Evolutionary conservation across 1,140 invertebrate species (phyloP).

Genomic region (Zeugodacus cucurbitae): DNA sequence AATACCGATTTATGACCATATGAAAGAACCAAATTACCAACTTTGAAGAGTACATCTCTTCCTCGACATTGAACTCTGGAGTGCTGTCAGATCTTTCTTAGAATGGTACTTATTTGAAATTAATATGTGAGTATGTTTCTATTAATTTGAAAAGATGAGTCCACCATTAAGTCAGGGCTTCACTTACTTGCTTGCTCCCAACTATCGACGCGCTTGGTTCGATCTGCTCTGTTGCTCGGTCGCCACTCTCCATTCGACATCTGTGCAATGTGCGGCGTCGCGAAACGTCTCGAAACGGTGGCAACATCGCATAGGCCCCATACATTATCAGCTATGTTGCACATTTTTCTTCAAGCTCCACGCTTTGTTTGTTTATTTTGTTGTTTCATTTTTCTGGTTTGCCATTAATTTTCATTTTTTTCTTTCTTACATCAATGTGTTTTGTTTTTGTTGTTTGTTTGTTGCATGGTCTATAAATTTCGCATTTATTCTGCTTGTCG

Average conservation of each 20-base stretch:
- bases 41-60: no score
- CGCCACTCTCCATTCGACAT: not conserved
- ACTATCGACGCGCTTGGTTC: not conserved
- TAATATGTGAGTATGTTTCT: no score
- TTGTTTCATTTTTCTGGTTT: not conserved
- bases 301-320: not conserved
- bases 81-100: no score
- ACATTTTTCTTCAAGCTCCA: not conserved
- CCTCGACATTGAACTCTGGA: no score
- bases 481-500: conserved; percentile 29
- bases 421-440: not conserved
- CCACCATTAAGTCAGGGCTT: not conserved
- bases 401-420: not conserved
- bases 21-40: no score
- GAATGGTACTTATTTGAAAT: no score
- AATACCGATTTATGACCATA: no score
- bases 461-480: conserved; percentile 37
- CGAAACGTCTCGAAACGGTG: not conserved
- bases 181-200: not conserved
- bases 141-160: not conserved
- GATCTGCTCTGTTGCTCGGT: not conserved
- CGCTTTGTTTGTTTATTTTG: conserved; percentile 10
- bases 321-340: conserved; percentile 16
- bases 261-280: not conserved
- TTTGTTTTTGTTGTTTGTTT: conserved; percentile 14